Conservation (phyloP, 2,797 vertebrate species). For the Meda fulgida region DNA sequence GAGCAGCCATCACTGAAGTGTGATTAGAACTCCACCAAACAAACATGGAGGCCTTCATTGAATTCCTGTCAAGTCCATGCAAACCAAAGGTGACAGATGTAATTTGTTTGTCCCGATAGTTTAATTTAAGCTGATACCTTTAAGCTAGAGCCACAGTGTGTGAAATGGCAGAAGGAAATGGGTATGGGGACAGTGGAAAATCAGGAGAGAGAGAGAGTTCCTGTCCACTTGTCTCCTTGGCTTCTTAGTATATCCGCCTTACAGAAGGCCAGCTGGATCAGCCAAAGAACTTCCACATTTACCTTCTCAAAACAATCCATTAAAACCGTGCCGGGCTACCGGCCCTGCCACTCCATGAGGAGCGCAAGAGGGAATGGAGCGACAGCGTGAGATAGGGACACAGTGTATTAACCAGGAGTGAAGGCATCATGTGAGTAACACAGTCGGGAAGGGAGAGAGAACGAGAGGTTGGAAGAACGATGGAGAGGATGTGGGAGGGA, state of each 20-base stretch:
- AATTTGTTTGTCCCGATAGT: conserved; percentile 85
- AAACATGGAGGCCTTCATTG: conserved; percentile 79
- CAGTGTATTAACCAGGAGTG: conserved; percentile 69
- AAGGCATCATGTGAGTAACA: conserved; percentile 65
- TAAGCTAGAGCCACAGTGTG: conserved; percentile 64
- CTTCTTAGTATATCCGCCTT: conserved; percentile 41
- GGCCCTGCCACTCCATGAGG: conserved; percentile 46
- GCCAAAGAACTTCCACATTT: conserved; percentile 53
- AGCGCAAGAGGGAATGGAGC: conserved; percentile 40
- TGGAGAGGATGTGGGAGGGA: conserved; percentile 50
- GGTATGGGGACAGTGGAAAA: conserved; percentile 49
- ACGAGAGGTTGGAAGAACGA: conserved; percentile 49
- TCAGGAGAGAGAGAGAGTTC: conserved; percentile 39
- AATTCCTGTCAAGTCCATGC: conserved; percentile 80
- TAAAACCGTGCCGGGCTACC: conserved; percentile 47
- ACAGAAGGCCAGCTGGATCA: conserved; percentile 38
- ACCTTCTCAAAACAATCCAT: conserved; percentile 54
- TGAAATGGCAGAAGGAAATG: conserved; percentile 62
- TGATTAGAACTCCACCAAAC: conserved; percentile 81
- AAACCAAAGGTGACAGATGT: conserved; percentile 85
- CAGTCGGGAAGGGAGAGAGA: conserved; percentile 59
- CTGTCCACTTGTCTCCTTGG: conserved; percentile 52
- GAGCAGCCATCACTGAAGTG: conserved; percentile 70
- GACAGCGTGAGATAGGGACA: conserved; percentile 58
- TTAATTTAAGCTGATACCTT: conserved; percentile 82